Evolutionary conservation across 2,113 vertebrate genomes (phyloP), one percentile per base, ranked within the genome.

Genomic region (Carlito syrichta): DNA sequence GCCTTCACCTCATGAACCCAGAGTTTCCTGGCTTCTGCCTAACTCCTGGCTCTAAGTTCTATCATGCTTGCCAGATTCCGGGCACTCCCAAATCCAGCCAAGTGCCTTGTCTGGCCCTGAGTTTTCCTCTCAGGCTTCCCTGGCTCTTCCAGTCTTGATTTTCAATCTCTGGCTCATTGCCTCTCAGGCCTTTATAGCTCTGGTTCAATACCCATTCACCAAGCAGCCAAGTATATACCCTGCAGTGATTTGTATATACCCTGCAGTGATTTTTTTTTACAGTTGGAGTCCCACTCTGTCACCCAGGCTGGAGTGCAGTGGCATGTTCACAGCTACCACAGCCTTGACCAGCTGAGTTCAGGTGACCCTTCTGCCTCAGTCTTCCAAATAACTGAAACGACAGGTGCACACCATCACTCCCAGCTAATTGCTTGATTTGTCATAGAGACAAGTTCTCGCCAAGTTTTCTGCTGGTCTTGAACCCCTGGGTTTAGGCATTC

Each of bases 1-100:
- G 91, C 58, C 73, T 90, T 95, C 76, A 56, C 94, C 95, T 97
- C 84, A 32, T 96, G 97, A 97, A 97, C 94, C 92, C 52, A 4
- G 86, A 94, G 60, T 96, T 96, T 96, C 88, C 91, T 97, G 95
- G 94, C 94, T 74, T 89, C 89, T 84, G 71, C 71, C 71, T 88
- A 68, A 68, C 9, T 66, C 66, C 78, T 86, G 95, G 91, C 95
- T 86, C 87, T 19, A 19, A 78, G 56, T 62, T 90, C 52, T 62
- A 10, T 6, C 10, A 0, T 82, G 63, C 62, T 45, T 85, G 92
- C 97, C 97, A 97, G 90, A 91, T 68, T 54, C 85, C 1, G 17
- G 92, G 90, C 73, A 81, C 91, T 96, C 45, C 43, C 35, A 60
- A 77, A 63, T 20, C 54, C 93, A 94, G 79, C 88, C 87, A 68